Percentiles rank a stretch among this genome's conserved stretches.
Evolutionary conservation across 2,797 vertebrate genomes (phyloP).

Genomic region (Oryzias dopingdopingensis): DNA sequence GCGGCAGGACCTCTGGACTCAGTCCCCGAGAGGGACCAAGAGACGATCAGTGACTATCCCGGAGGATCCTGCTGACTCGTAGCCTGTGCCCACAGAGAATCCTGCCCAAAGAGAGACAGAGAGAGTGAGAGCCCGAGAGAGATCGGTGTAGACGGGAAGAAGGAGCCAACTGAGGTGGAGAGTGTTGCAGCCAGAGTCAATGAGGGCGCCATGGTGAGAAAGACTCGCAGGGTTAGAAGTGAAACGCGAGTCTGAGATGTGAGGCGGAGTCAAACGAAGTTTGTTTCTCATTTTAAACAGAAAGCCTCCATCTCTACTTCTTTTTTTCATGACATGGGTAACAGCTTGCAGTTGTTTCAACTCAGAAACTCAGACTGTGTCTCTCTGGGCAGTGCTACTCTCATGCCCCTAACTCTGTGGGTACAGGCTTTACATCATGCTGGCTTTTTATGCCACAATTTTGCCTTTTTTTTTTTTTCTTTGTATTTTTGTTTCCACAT

Average conservation of each 20-base stretch:
- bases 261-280: conserved; percentile 2
- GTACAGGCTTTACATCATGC: conserved; percentile 69
- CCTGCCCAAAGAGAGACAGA: conserved; percentile 52
- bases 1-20: conserved; percentile 67
- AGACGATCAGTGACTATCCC: conserved; percentile 55
- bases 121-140: conserved; percentile 22
- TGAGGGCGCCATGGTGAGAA: conserved; percentile 47
- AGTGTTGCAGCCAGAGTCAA: conserved; percentile 32
- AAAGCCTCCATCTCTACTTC: conserved; percentile 19
- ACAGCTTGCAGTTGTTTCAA: conserved; percentile 4
- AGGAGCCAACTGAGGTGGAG: conserved; percentile 31
- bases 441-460: conserved; percentile 54
- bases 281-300: conserved; percentile 14
- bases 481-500: conserved; percentile 32
- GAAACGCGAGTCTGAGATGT: conserved; percentile 65
- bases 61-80: conserved; percentile 76
- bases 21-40: conserved; percentile 78
- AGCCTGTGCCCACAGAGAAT: conserved; percentile 72
- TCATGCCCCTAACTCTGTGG: conserved; percentile 63
- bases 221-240: conserved; percentile 51
- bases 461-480: conserved; percentile 57
- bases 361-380: conserved; percentile 35
- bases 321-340: conserved; percentile 22
- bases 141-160: conserved; percentile 12
- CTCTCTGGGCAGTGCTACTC: conserved; percentile 53